phyloP scores from a whole-genome alignment of 2,113 vertebrate genomes.

The Scolopax mira region DNA sequence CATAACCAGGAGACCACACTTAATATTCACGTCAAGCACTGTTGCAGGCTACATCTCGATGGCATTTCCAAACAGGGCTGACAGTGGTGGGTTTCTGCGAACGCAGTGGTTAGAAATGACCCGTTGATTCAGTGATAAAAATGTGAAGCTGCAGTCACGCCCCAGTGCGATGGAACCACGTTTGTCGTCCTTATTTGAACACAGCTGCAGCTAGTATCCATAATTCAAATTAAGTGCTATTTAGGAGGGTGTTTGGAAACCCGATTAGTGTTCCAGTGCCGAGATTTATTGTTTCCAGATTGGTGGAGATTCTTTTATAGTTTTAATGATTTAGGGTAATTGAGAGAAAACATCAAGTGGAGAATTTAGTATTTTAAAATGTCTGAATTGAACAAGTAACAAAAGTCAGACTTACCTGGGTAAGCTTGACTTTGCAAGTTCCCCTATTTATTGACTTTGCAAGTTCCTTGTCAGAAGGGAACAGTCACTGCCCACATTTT shows the following conservation, averaged over 20 bases:
- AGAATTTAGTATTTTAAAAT: neutral
- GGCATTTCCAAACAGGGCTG: neutral
- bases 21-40: neutral
- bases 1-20: neutral
- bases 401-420: neutral
- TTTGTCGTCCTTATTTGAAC: neutral
- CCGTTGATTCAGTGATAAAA: neutral
- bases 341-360: neutral
- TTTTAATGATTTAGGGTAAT: constrained; percentile 22
- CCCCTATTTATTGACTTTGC: neutral
- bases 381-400: neutral
- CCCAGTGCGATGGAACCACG: neutral
- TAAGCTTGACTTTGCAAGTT: neutral
- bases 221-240: constrained; percentile 55
- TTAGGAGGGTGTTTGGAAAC: constrained; percentile 44
- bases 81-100: neutral
- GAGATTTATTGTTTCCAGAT: constrained; percentile 61
- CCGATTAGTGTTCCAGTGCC: neutral
- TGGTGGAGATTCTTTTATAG: constrained; percentile 11
- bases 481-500: rapidly evolving
- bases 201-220: constrained; percentile 46
- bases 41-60: neutral
- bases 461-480: neutral
- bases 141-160: neutral
- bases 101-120: neutral